Evolutionary conservation across 2,797 vertebrate species (phyloP).

Genomic region (Phoebastria nigripes): DNA sequence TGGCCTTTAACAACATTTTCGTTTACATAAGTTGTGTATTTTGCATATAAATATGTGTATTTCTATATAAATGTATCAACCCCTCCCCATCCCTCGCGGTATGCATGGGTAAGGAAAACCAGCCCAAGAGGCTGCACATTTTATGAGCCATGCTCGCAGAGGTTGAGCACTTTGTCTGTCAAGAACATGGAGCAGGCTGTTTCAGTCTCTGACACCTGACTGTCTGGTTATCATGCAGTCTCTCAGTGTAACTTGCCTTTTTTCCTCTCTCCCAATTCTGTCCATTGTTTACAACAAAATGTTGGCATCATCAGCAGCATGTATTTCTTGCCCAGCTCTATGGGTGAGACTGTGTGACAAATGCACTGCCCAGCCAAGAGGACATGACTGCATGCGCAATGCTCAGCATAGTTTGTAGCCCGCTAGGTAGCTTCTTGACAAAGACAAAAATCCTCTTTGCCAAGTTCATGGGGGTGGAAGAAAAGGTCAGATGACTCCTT

Average conservation of each 20-base stretch:
- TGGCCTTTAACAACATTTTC: neutral
- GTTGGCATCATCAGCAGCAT: neutral
- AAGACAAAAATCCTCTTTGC: constrained; percentile 10
- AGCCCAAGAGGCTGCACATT: neutral
- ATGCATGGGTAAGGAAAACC: neutral
- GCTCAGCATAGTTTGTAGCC: neutral
- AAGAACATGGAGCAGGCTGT: neutral
- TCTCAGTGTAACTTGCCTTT: neutral
- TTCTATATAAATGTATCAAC: neutral
- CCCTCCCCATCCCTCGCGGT: fast-evolving
- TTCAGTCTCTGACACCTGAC: neutral
- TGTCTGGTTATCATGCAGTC: neutral
- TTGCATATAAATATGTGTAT: neutral
- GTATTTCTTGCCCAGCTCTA: neutral
- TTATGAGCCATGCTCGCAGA: neutral
- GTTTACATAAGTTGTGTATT: neutral
- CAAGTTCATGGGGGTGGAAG: constrained; percentile 22
- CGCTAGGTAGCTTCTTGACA: neutral
- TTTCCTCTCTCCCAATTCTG: neutral
- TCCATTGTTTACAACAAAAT: neutral
- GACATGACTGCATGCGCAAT: neutral
- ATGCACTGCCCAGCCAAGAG: neutral
- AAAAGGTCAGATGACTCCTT: constrained; percentile 63
- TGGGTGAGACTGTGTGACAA: neutral
- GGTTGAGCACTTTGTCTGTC: neutral